These are phyloP conservation scores for Fabriciana adippe DNA, from an alignment of 2,888 invertebrate species.

Conservation along the genomic window DNA sequence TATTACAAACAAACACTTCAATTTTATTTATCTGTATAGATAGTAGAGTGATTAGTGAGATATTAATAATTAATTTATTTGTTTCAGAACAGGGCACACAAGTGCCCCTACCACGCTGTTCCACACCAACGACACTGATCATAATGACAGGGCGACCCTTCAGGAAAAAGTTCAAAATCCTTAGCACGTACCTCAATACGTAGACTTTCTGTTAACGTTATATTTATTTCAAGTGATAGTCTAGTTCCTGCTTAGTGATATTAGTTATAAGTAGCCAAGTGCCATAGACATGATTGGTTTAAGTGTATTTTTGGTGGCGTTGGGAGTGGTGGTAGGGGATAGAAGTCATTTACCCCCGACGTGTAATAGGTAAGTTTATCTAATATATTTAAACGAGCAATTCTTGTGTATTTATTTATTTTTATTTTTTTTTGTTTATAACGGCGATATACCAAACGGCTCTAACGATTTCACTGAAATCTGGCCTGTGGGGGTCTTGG, in stretches of 20 bases:
- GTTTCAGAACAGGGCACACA: constrained; percentile 63
- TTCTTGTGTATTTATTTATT: too few species aligned
- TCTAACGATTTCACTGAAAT: too few species aligned
- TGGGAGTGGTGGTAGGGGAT: constrained; percentile 60
- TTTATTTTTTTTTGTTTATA: too few species aligned
- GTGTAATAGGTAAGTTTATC: constrained; percentile 79
- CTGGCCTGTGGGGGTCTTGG: too few species aligned
- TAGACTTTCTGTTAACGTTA: constrained; percentile 47
- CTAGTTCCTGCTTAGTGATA: constrained; percentile 56
- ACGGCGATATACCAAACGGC: too few species aligned
- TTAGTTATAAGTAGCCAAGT: constrained; percentile 67
- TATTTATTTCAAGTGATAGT: constrained; percentile 48
- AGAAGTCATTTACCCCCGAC: constrained; percentile 75
- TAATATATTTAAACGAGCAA: too few species aligned
- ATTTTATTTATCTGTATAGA: too few species aligned
- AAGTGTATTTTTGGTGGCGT: constrained; percentile 53
- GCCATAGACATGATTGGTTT: constrained; percentile 60
- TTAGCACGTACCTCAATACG: constrained; percentile 71
- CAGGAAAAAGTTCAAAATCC: constrained; percentile 65
- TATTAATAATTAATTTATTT: constrained; percentile 43
- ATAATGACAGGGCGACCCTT: constrained; percentile 67
- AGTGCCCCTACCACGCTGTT: constrained; percentile 47
- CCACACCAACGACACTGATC: constrained; percentile 51
- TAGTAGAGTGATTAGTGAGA: neutral
- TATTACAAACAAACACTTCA: too few species aligned